Evolutionary conservation across 1,140 invertebrate species (phyloP).

Genomic region (Bombus superbus): DNA sequence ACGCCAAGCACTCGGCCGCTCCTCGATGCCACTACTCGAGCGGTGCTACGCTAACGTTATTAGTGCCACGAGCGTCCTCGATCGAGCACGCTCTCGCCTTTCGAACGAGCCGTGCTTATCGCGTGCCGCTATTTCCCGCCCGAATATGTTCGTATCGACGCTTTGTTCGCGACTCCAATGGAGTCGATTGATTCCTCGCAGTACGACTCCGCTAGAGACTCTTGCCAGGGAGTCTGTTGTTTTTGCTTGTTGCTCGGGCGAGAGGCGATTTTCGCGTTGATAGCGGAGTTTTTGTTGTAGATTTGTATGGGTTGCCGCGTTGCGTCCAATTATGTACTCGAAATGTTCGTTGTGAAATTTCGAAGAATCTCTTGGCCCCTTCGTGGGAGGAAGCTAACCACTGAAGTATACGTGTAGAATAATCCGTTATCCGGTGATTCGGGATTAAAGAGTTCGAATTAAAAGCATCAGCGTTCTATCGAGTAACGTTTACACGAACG

Average conservation of each 20-base stretch:
- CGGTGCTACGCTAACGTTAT: constrained; percentile 66
- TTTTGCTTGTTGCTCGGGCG: not conserved
- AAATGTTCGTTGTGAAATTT: too few relatives aligned
- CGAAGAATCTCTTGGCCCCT: too few relatives aligned
- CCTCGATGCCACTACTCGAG: constrained; percentile 43
- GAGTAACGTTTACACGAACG: too few relatives aligned
- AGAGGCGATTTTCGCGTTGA: not conserved
- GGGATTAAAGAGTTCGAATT: too few relatives aligned
- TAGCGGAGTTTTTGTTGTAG: not conserved
- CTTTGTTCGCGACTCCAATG: constrained; percentile 8
- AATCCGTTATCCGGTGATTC: too few relatives aligned
- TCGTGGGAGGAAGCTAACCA: too few relatives aligned
- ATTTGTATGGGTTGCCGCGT: too few relatives aligned
- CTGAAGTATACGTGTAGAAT: too few relatives aligned
- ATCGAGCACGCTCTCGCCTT: constrained; percentile 60
- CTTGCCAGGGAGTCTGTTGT: not conserved
- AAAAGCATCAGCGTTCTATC: too few relatives aligned
- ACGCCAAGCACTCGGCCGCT: constrained; percentile 62
- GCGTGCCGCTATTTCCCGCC: constrained; percentile 2
- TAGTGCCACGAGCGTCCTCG: constrained; percentile 65
- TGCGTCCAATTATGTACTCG: too few relatives aligned
- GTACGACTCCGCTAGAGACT: not conserved
- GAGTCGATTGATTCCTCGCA: constrained; percentile 13
- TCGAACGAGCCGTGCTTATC: constrained; percentile 33
- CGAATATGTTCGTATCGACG: not conserved